Conservation (phyloP, 2,797 vertebrate species). For the Aphelocoma californica region DNA sequence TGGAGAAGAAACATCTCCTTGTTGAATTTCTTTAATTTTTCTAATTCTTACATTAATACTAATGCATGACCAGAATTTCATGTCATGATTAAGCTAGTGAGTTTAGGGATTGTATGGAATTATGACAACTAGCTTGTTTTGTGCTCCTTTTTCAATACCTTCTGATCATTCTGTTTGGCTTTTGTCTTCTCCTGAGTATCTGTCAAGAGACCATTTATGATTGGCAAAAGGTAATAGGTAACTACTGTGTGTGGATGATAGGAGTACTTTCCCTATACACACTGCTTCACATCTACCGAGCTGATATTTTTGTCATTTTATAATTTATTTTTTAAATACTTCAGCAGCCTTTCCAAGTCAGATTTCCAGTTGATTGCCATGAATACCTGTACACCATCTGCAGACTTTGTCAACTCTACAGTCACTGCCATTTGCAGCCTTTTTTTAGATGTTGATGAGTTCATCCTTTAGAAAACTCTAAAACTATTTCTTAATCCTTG, state of each 20-base stretch:
- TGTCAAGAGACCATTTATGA: not conserved
- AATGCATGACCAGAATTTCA: not conserved
- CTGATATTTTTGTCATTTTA: not conserved
- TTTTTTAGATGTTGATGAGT: not conserved
- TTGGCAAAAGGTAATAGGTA: not conserved
- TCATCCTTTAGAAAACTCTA: not conserved
- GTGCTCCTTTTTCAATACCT: not conserved
- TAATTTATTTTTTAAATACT: not conserved
- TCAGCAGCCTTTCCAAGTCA: not conserved
- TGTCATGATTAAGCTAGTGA: not conserved
- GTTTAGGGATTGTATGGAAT: not conserved
- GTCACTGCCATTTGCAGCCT: not conserved
- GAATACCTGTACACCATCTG: not conserved
- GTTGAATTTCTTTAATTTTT: not conserved
- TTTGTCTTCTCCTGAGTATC: not conserved
- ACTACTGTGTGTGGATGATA: not conserved
- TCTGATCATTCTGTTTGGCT: not conserved
- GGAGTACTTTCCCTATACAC: not conserved
- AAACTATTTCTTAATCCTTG: not conserved
- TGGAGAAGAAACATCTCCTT: not conserved
- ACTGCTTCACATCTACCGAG: fast-evolving
- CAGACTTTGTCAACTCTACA: not conserved
- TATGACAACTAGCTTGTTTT: not conserved
- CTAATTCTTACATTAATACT: not conserved
- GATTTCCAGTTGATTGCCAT: not conserved